Evolutionary conservation across 2,888 invertebrate genomes (phyloP).

Genomic region (Zaprionus bogoriensis): DNA sequence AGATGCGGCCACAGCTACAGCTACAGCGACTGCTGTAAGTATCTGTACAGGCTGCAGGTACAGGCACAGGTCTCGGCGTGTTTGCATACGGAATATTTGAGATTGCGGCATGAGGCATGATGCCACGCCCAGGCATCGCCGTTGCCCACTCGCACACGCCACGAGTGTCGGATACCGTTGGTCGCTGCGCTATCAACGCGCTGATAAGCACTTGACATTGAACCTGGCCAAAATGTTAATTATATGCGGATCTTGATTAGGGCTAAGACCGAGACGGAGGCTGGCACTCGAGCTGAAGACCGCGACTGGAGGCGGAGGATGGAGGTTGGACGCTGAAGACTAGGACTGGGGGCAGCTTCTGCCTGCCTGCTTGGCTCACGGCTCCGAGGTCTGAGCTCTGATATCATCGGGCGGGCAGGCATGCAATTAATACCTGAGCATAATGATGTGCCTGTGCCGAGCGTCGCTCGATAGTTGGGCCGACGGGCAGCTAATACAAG

Average conservation of each 20-base stretch:
- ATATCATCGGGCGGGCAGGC: slow-evolving; percentile 63
- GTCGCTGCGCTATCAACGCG: slow-evolving; percentile 39
- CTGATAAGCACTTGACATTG: slow-evolving; percentile 73
- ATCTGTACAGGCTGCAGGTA: slow-evolving; percentile 21
- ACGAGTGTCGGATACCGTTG: slow-evolving; percentile 44
- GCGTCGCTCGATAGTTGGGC: slow-evolving; percentile 37
- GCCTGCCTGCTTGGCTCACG: slow-evolving; percentile 5
- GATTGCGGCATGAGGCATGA: slow-evolving; percentile 37
- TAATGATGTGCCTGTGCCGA: slow-evolving; percentile 57
- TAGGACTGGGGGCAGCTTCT: slow-evolving; percentile 12
- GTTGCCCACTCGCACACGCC: not conserved
- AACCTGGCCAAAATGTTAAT: slow-evolving; percentile 76
- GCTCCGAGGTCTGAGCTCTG: slow-evolving; percentile 37
- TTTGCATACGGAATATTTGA: slow-evolving; percentile 74
- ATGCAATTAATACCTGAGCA: slow-evolving; percentile 69
- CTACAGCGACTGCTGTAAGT: slow-evolving; percentile 25
- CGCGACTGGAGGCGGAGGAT: too few relatives aligned
- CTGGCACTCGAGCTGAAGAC: too few relatives aligned
- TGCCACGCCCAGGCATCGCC: slow-evolving; percentile 14
- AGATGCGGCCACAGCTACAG: slow-evolving; percentile 11
- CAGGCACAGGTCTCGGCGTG: slow-evolving; percentile 31
- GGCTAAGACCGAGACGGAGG: not conserved
- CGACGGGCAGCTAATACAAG: slow-evolving; percentile 58
- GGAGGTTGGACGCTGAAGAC: too few relatives aligned
- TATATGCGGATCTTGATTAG: slow-evolving; percentile 75